These are phyloP conservation scores for Limnephilus auricula DNA, from an alignment of 2,888 invertebrate species.

Conservation along the genomic window DNA sequence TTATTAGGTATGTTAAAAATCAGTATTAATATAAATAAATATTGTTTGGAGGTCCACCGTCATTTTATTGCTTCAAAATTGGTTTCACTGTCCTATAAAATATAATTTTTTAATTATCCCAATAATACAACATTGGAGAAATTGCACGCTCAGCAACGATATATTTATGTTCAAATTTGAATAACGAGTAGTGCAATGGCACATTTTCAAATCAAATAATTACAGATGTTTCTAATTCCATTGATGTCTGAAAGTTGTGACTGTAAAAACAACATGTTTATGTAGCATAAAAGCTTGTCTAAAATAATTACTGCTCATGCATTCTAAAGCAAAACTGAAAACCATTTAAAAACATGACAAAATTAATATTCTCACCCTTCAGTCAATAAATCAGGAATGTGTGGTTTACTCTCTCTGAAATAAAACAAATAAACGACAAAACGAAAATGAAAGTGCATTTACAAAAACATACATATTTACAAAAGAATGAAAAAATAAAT, in stretches of 20 bases:
- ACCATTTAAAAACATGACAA: neutral
- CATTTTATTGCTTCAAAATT: too few species aligned
- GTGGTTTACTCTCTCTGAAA: constrained; percentile 77
- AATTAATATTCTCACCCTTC: constrained; percentile 73
- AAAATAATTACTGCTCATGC: too few species aligned
- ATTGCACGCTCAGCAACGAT: too few species aligned
- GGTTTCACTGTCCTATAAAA: too few species aligned
- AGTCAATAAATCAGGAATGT: constrained; percentile 77
- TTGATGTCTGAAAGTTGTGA: neutral
- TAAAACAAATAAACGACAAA: constrained; percentile 71
- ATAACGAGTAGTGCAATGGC: too few species aligned
- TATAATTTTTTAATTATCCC: too few species aligned
- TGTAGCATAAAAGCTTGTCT: too few species aligned
- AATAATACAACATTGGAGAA: too few species aligned
- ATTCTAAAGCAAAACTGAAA: neutral
- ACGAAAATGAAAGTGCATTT: constrained; percentile 60
- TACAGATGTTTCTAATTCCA: neutral
- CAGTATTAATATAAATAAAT: too few species aligned
- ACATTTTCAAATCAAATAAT: too few species aligned
- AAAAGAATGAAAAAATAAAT: neutral
- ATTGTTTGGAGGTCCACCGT: too few species aligned
- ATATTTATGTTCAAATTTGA: neutral
- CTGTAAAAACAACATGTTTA: neutral
- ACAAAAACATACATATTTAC: neutral
- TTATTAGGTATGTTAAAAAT: too few species aligned